A percentile compares a stretch with the other conserved stretches of the same genome.
Conservation (phyloP, 2,888 invertebrate genomes). For the Drosophila tanythrix region DNA sequence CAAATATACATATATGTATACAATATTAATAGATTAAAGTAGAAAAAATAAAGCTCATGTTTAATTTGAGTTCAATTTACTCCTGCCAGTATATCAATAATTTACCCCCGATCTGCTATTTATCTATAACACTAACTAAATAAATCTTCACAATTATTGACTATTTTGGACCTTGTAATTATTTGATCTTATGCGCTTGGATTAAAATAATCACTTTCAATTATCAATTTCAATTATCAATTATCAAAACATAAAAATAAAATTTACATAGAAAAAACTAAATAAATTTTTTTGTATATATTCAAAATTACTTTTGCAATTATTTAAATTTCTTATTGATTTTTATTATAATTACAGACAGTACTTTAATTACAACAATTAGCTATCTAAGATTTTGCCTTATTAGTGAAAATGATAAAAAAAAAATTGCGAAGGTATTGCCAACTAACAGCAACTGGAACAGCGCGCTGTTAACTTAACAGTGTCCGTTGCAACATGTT, state of each 20-base stretch:
- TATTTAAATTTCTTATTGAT: neutral
- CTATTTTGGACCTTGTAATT: neutral
- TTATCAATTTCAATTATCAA: neutral
- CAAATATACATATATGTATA: neutral
- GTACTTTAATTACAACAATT: neutral
- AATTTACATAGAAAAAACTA: neutral
- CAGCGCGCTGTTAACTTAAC: conserved; percentile 45
- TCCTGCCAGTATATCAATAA: neutral
- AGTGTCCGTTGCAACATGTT: conserved; percentile 40
- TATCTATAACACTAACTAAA: neutral
- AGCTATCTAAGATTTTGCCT: neutral
- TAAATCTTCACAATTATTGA: neutral
- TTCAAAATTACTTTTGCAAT: neutral
- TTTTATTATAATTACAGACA: neutral
- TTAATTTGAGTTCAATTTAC: neutral
- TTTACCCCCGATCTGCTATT: neutral
- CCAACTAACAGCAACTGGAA: conserved; percentile 7
- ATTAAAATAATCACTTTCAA: neutral
- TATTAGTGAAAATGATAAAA: no score
- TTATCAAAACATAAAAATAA: neutral
- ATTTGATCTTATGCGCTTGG: neutral
- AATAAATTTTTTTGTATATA: neutral
- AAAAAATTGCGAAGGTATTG: neutral
- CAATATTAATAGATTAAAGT: neutral
- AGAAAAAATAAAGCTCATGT: neutral